Conservation (phyloP, 2,888 invertebrate species). For the Zygothrica quintamaculata region DNA sequence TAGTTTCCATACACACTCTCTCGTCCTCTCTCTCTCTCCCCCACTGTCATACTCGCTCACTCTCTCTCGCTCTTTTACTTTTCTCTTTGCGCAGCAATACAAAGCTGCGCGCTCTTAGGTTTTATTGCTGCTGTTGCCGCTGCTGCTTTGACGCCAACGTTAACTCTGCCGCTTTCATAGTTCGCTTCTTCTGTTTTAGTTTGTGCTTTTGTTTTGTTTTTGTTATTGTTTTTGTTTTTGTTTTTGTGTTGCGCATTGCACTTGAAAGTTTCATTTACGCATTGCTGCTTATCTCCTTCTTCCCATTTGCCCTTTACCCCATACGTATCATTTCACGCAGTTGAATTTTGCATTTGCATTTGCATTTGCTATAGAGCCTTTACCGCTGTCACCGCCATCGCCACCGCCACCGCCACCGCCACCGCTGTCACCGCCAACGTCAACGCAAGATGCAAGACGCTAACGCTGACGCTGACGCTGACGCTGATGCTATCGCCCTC, state of each 20-base stretch:
- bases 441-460: too few relatives aligned
- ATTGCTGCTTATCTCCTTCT: conserved; percentile 30
- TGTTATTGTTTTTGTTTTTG: conserved; percentile 30
- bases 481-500: neutral
- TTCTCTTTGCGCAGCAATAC: conserved; percentile 64
- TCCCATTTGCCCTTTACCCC: neutral
- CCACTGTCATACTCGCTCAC: too few relatives aligned
- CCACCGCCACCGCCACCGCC: neutral
- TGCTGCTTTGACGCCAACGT: conserved; percentile 39
- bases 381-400: neutral
- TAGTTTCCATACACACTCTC: too few relatives aligned
- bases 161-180: conserved; percentile 29
- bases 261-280: conserved; percentile 74
- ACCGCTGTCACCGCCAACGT: too few relatives aligned
- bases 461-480: neutral
- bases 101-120: conserved; percentile 60
- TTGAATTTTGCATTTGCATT: conserved; percentile 37
- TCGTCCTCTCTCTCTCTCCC: too few relatives aligned
- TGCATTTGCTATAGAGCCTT: conserved; percentile 33
- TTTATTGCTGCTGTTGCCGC: conserved; percentile 1
- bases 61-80: conserved; percentile 2
- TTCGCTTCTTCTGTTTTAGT: conserved; percentile 1
- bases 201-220: conserved; percentile 25
- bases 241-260: conserved; percentile 68
- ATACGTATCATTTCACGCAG: neutral